Evolutionary conservation across 2,797 vertebrate species (phyloP), one percentile per base, ranked within the genome.

Genomic region (Parambassis ranga): DNA sequence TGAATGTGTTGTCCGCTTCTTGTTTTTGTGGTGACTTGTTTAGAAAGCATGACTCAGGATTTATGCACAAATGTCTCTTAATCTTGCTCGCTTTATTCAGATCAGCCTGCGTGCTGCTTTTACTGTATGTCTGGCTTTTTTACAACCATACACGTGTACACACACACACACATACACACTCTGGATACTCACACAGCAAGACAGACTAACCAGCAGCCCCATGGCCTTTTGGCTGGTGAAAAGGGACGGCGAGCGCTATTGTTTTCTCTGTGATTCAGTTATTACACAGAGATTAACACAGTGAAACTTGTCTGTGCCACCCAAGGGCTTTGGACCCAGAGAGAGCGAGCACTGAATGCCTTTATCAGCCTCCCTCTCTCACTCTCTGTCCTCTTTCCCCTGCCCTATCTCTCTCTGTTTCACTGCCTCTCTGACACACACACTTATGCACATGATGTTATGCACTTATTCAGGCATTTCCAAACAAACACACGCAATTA

Each of bases 231-330:
- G 85, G 83, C 82, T 87, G 50, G 79, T 75, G 73, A 75, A 85
- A 79, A 82, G 69, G 81, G 81, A 74, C 81, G 65, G 62, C 65
- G 73, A 77, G 71, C 65, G 52, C 78, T 63, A 83, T 91, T 92
- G 89, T 91, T 84, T 87, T 83, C 56, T 32, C 71, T 82, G 65
- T 87, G 87, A 86, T 89, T 88, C 83, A 79, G 80, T 87, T 85
- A 88, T 88, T 87, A 85, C 74, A 85, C 77, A 81, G 57, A 83
- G 83, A 90, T 90, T 87, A 88, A 81, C 84, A 82, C 77, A 81
- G 85, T 88, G 83, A 78, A 92, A 90, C 84, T 89, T 80, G 31
- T 66, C 70, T 77, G 57, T 55, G 77, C 82, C 83, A 86, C 82
- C 82, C 82, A 83, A 62, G 79, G 77, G 80, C 75, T 87, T 83